Evolutionary conservation across 2,113 vertebrate species (phyloP), one percentile per base, ranked within the genome.

Genomic region (Phasianus colchicus): DNA sequence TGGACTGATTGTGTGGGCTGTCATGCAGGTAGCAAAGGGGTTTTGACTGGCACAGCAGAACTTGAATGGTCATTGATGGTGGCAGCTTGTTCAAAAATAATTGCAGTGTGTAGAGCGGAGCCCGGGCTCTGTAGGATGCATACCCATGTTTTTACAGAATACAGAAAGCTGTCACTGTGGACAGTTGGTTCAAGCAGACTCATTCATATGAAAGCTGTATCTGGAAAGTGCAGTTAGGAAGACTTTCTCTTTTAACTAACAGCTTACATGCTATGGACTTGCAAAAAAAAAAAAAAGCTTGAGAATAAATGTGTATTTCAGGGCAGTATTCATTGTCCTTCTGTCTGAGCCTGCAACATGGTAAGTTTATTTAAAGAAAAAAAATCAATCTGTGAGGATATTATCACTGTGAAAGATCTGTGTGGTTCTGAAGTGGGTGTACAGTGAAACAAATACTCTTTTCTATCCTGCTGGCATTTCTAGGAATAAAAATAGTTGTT

Each of bases 401-500:
- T 65, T 79, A 27, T 67, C 21, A 57, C 67, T 83, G 67, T 89
- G 9, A 61, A 48, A 90, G 27, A 40, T 47, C 30, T 57, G 88
- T 42, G 19, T 80, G 14, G 20, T 86, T 71, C 70, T 85, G 63
- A 74, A n/a, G 21, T 88, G n/a, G 40, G 65, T 64, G 55, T 55
- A 71, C 9, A 61, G 66, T 30, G 77, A 86, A 95, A 94, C 16
- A 74, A 65, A 72, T 87, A 71, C 89, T 93, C 74, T 86, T 78
- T 86, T 81, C 77, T 60, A 64, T 93, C 83, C 85, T 90, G 25
- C 67, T 96, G 97, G 96, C 89, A 89, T 76, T 94, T 97, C 45
- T 64, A 24, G 55, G 88, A 95, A 95, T 97, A 96, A 96, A 98
- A 97, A 96, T 90, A 97, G 93, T 95, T 83, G 40, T 90, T 97